A percentile compares a stretch with the other conserved stretches of the same genome.
These are phyloP conservation scores for Leucophenga maculata DNA, from an alignment of 2,888 invertebrate genomes.

Conservation along the genomic window DNA sequence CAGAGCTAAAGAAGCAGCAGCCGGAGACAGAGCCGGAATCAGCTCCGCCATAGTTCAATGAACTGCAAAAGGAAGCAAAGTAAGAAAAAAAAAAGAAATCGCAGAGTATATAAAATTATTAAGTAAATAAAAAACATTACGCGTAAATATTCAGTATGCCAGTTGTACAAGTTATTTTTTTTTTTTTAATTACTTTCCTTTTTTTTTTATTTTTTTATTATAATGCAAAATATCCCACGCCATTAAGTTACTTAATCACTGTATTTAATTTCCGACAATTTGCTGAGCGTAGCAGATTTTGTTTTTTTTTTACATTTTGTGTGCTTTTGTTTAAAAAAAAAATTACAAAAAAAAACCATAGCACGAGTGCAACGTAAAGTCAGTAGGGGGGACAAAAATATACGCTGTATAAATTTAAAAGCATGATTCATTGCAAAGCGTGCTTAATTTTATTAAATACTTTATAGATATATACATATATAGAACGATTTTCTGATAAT, in stretches of 20 bases:
- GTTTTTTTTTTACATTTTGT: slow-evolving; percentile 3
- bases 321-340: slow-evolving; percentile 8
- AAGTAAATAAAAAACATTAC: slow-evolving; percentile 1
- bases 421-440: slow-evolving; percentile 56
- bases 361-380: background rate
- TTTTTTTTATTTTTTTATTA: background rate
- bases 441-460: slow-evolving; percentile 40
- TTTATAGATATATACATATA: slow-evolving; percentile 20
- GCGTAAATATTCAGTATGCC: slow-evolving; percentile 11
- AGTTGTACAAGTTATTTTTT: slow-evolving; percentile 18
- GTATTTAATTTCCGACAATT: slow-evolving; percentile 59
- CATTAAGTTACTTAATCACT: slow-evolving; percentile 64
- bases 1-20: background rate
- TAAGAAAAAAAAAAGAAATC: background rate
- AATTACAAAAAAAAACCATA: background rate
- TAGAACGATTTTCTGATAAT: slow-evolving; percentile 27
- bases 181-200: slow-evolving; percentile 10
- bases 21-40: too few relatives aligned
- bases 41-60: slow-evolving; percentile 6
- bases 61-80: slow-evolving; percentile 6
- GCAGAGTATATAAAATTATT: slow-evolving; percentile 4
- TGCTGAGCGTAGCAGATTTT: slow-evolving; percentile 27
- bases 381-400: background rate
- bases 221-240: slow-evolving; percentile 51
- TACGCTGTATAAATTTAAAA: slow-evolving; percentile 33